These are phyloP conservation scores for Porites cylindrica DNA, from an alignment of 92 coral and sea anemone species.

Conservation along the genomic window DNA sequence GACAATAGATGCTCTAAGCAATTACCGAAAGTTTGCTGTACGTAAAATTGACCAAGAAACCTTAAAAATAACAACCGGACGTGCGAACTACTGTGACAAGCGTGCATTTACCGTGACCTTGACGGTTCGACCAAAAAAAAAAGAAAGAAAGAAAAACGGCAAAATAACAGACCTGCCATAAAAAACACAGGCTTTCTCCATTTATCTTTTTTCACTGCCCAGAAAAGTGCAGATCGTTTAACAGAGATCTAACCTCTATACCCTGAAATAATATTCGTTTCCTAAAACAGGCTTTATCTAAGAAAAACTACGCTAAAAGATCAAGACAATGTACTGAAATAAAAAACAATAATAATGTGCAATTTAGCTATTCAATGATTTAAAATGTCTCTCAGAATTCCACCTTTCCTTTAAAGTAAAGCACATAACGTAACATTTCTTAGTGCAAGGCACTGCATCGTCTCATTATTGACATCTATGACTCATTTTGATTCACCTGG, in stretches of 20 bases:
- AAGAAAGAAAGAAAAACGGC: no score
- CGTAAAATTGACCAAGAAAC: neutral
- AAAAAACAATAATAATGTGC: no score
- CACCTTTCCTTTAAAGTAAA: constrained; percentile 4
- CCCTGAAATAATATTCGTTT: neutral
- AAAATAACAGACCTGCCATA: neutral
- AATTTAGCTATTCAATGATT: neutral
- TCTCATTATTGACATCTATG: neutral
- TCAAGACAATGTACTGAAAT: neutral
- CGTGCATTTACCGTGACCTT: neutral
- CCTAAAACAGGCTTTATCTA: neutral
- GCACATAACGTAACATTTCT: neutral
- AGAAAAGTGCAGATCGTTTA: constrained; percentile 29
- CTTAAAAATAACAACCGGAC: neutral
- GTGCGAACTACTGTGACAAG: neutral
- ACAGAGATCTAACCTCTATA: neutral
- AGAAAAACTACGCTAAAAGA: neutral
- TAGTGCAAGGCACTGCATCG: neutral
- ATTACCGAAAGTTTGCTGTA: neutral
- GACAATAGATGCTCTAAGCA: neutral
- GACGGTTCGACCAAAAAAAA: neutral
- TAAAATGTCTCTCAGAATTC: neutral
- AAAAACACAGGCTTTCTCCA: neutral
- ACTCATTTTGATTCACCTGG: constrained; percentile 5
- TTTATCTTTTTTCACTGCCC: constrained; percentile 31